phyloP scores from a whole-genome alignment of 2,797 vertebrate genomes.

The Luscinia luscinia region DNA sequence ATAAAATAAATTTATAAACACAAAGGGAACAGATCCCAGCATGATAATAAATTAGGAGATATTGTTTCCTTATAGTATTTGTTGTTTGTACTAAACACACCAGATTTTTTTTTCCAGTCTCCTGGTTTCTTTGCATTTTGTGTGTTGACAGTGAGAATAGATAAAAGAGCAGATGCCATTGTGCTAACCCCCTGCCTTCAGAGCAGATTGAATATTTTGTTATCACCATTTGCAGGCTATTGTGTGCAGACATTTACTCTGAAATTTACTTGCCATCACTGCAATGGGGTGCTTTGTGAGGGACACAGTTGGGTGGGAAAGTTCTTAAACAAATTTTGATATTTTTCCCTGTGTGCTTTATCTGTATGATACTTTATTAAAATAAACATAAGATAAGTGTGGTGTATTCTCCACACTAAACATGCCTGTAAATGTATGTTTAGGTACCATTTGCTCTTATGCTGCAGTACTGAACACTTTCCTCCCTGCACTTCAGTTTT shows the following conservation, averaged over 20 bases:
- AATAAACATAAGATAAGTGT: background rate
- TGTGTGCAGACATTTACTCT: background rate
- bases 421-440: background rate
- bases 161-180: background rate
- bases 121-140: background rate
- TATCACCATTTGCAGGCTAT: conserved; percentile 13
- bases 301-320: background rate
- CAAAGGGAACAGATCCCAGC: background rate
- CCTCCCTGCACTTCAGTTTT: background rate
- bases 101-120: background rate
- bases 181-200: conserved; percentile 5
- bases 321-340: conserved; percentile 37
- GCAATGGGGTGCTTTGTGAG: background rate
- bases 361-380: conserved; percentile 8
- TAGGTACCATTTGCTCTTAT: background rate
- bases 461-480: background rate
- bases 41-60: background rate
- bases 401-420: background rate
- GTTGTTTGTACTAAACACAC: background rate
- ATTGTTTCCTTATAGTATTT: background rate
- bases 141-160: background rate
- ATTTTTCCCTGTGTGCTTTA: background rate
- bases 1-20: background rate
- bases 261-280: conserved; percentile 19
- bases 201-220: conserved; percentile 27